A percentile compares a stretch with the other conserved stretches of the same genome.
Conservation (phyloP, 2,797 vertebrate species). For the Rhinella marina region DNA sequence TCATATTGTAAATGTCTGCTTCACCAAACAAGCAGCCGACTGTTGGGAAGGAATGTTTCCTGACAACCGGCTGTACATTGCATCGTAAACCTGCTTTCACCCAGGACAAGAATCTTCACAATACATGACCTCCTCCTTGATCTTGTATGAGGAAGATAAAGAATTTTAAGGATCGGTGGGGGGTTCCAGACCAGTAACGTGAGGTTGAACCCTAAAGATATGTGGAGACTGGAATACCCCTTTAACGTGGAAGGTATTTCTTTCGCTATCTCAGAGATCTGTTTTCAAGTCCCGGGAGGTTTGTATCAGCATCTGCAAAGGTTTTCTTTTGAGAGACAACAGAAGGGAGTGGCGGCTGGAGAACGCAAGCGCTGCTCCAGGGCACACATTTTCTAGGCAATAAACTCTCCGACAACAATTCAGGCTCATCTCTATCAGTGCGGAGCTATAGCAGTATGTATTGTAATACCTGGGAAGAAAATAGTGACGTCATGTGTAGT, state of each 20-base stretch:
- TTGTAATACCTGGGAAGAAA: not conserved
- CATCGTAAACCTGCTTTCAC: no score
- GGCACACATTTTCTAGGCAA: slow-evolving; percentile 38
- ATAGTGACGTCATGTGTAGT: not conserved
- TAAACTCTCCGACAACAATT: not conserved
- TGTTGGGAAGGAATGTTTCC: no score
- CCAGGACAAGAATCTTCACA: no score
- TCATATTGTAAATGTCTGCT: no score
- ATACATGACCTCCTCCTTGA: no score
- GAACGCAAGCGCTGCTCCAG: slow-evolving; percentile 23
- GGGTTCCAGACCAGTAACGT: no score
- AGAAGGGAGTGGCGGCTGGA: slow-evolving; percentile 25
- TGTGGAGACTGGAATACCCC: no score
- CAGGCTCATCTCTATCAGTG: not conserved
- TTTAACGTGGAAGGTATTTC: not conserved
- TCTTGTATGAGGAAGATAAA: no score
- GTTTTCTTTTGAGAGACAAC: slow-evolving; percentile 42
- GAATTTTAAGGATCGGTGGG: no score
- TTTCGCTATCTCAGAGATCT: slow-evolving; percentile 8
- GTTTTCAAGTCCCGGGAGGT: not conserved
- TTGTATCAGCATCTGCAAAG: not conserved
- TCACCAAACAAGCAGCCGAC: no score
- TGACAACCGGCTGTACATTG: no score
- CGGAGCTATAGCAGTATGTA: not conserved
- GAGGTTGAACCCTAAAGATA: no score